These are phyloP conservation scores for Gambusia holbrooki DNA, from an alignment of 2,113 vertebrate species.

Conservation along the genomic window DNA sequence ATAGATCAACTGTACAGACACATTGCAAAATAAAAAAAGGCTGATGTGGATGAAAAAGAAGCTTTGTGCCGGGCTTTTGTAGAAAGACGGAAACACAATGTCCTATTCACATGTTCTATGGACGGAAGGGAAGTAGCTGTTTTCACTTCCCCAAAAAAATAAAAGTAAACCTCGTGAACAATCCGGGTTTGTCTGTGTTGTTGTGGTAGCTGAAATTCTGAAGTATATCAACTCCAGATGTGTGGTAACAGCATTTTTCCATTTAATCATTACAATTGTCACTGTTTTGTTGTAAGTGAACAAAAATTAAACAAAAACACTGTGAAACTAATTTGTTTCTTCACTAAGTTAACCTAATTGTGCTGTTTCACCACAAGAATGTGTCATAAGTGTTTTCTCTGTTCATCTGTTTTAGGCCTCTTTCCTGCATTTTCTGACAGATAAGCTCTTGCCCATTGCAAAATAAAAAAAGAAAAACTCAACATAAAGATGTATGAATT, in stretches of 20 bases:
- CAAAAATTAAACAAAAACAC: not conserved
- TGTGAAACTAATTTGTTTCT: not conserved
- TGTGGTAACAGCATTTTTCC: not conserved
- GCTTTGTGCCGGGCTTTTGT: not conserved
- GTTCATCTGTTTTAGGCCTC: not conserved
- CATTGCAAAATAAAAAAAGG: not conserved
- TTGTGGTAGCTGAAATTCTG: not conserved
- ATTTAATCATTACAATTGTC: not conserved
- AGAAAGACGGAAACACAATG: not conserved
- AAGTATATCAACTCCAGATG: not conserved
- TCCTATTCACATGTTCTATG: not conserved
- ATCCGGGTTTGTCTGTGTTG: not conserved
- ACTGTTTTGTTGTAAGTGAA: not conserved
- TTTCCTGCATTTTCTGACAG: not conserved
- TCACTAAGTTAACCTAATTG: conserved; percentile 33
- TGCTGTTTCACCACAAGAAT: conserved; percentile 52
- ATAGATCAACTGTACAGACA: conserved; percentile 8
- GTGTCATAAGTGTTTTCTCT: conserved; percentile 39
- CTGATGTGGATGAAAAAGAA: not conserved
- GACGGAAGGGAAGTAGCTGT: conserved; percentile 31
- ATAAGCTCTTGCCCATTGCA: not conserved
- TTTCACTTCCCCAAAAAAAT: conserved; percentile 38
- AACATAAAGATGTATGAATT: not conserved
- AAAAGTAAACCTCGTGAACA: not conserved
- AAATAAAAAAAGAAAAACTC: not conserved